Evolutionary conservation across 2,113 vertebrate genomes (phyloP).

Genomic region (Anarhynchus alexandrinus): DNA sequence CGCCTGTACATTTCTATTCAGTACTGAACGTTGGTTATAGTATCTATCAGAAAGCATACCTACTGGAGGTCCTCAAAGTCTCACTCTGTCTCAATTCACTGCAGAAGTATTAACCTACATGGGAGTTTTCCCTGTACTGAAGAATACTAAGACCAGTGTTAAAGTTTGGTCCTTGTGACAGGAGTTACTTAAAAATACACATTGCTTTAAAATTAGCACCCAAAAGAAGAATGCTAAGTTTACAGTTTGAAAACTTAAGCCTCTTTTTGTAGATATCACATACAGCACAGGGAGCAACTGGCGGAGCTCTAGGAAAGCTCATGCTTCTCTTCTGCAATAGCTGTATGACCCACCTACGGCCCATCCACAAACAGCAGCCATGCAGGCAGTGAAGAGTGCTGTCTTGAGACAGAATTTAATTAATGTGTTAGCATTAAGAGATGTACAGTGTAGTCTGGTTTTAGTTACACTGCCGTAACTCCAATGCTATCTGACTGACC

Average conservation of each 20-base stretch:
- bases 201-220: not conserved
- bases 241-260: not conserved
- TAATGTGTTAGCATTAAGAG: not conserved
- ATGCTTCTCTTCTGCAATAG: not conserved
- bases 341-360: not conserved
- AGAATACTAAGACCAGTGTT: not conserved
- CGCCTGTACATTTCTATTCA: not conserved
- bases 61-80: not conserved
- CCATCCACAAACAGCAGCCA: not conserved
- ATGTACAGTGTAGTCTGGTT: rapidly evolving
- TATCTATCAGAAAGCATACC: not conserved
- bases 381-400: rapidly evolving
- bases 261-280: not conserved
- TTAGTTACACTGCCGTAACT: not conserved
- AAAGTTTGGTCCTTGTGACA: not conserved
- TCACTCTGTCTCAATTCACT: not conserved
- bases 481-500: not conserved
- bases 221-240: not conserved
- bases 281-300: not conserved
- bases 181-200: not conserved
- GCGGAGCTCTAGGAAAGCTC: not conserved
- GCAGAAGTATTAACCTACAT: not conserved
- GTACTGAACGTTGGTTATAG: not conserved
- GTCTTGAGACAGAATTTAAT: not conserved
- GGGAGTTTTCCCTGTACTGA: not conserved